Conservation (phyloP, 2,888 invertebrate species). For the Apodemia hepburni region DNA sequence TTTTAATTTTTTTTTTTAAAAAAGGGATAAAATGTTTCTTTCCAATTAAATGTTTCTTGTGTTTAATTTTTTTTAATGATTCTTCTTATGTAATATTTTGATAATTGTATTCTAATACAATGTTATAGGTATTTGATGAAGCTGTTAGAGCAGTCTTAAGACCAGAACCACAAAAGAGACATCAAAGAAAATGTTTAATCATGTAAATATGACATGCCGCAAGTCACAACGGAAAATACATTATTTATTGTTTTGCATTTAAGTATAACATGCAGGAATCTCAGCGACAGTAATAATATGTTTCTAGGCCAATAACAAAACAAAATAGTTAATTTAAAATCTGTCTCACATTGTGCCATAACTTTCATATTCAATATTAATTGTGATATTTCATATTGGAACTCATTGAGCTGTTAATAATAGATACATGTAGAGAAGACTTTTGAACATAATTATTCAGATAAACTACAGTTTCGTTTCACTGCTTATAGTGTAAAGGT, state of each 20-base stretch:
- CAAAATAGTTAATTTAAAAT: slow-evolving; percentile 12
- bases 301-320: slow-evolving; percentile 58
- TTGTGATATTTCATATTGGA: slow-evolving; percentile 25
- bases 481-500: no score
- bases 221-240: slow-evolving; percentile 30
- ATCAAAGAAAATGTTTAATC: slow-evolving; percentile 94
- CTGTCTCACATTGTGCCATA: slow-evolving; percentile 43
- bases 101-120: neutral
- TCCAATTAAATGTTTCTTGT: no score
- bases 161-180: slow-evolving; percentile 97
- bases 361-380: slow-evolving; percentile 28
- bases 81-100: no score
- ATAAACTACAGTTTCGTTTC: no score
- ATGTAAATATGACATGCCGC: slow-evolving; percentile 78
- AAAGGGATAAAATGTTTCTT: no score
- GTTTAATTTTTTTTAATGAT: no score
- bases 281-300: slow-evolving; percentile 74
- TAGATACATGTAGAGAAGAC: neutral
- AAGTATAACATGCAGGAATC: slow-evolving; percentile 53
- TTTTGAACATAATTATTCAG: no score
- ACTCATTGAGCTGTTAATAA: neutral
- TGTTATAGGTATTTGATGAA: slow-evolving; percentile 96
- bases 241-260: slow-evolving; percentile 23
- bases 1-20: no score
- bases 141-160: slow-evolving; percentile 97